phyloP scores from a whole-genome alignment of 2,113 vertebrate genomes.

The Callorhinus ursinus region DNA sequence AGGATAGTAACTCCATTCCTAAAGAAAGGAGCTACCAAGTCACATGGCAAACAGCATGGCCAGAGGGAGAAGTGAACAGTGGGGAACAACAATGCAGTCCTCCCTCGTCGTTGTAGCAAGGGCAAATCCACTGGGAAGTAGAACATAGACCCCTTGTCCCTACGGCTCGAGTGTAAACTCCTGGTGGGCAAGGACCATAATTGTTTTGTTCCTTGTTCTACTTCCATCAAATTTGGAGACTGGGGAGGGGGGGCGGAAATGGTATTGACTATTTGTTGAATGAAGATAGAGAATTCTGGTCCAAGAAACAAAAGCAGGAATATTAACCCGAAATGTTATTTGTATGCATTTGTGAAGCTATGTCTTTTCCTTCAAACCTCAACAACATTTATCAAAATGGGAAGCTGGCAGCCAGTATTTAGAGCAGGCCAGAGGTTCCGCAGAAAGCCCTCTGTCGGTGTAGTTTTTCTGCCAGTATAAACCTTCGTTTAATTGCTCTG shows the following conservation, averaged over 20 bases:
- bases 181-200: not conserved
- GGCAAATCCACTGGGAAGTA: not conserved
- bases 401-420: not conserved
- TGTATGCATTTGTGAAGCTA: not conserved
- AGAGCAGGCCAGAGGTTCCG: constrained; percentile 12
- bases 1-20: not conserved
- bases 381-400: not conserved
- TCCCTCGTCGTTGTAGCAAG: too few species aligned
- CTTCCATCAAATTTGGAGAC: not conserved
- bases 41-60: too few species aligned
- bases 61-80: not conserved
- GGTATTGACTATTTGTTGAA: not conserved
- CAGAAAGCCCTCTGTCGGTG: not conserved
- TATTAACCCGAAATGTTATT: not conserved
- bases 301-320: not conserved
- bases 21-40: not conserved
- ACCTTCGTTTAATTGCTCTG: constrained; percentile 58
- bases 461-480: constrained; percentile 37
- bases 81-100: not conserved
- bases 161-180: not conserved
- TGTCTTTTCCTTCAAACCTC: not conserved
- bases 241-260: accelerated
- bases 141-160: not conserved
- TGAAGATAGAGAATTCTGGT: not conserved
- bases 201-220: not conserved